Base-by-base conservation (phyloP, 2,797 vertebrate species). In the Gobio occitaniae region DNA sequence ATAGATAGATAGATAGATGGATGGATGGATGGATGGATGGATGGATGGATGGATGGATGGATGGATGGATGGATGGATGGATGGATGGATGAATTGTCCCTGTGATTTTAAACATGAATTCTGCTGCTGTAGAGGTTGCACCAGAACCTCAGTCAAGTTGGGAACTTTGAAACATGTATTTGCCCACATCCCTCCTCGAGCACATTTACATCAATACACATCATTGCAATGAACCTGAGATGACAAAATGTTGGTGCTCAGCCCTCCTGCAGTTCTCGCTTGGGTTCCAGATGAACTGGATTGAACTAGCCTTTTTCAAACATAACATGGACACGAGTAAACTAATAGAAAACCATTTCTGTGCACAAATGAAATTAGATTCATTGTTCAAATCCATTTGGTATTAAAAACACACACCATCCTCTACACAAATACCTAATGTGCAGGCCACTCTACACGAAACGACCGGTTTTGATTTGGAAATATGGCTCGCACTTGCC, bases 211-310 rank as follows among this genome's bases (percentile, higher is more conserved):
- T 68, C 7, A 2, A 9, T 66, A 69, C 4, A 68, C 32, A 69
- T 61, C 38, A 50, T 29, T 32, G 15, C 48, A 78, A 47, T 79
- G 25, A 83, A 86, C 41, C 50, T 50, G 19, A 50, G 56, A 72
- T 69, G 82, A 87, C 19, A 68, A n/a, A 84, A 56, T 21, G 77
- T 11, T 74, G 25, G 32, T 54, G 68, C 41, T 71, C 71, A 76
- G 36, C 75, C 65, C 41, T 86, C 63, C 68, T 82, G 78, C 50
- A 82, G 74, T 47, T 47, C 54, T 88, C 25, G 70, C 80, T 80
- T 74, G 44, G 44, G 36, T 78, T 59, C 54, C 56, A 84, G 44
- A 69, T 66, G 29, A 68, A 56, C 54, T 65, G 12, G 32, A 80
- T 16, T 81, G 25, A 78, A 63, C 71, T 56, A 68, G 61, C 50